These are phyloP conservation scores for Bradypodion ventrale DNA, from an alignment of 2,797 vertebrate genomes.

Conservation along the genomic window DNA sequence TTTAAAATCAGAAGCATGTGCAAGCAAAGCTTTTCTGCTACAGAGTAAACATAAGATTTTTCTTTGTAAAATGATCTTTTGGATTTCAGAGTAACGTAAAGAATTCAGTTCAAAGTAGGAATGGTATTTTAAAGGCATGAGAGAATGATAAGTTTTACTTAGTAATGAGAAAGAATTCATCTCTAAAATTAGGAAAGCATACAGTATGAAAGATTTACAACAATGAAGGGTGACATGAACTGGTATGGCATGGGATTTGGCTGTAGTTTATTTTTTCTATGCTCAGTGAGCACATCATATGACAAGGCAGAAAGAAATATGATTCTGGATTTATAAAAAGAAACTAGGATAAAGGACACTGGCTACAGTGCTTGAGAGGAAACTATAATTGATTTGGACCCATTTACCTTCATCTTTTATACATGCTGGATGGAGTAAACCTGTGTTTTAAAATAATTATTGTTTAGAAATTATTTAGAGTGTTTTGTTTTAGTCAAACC, in stretches of 20 bases:
- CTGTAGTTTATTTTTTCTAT: slow-evolving; percentile 26
- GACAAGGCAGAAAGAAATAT: slow-evolving; percentile 72
- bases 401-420: slow-evolving; percentile 33
- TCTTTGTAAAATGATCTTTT: too few species aligned
- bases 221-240: slow-evolving; percentile 43
- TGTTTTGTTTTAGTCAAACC: not conserved
- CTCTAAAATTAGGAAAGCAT: slow-evolving; percentile 46
- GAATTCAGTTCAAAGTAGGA: slow-evolving; percentile 26
- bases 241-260: slow-evolving; percentile 43
- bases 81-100: slow-evolving; percentile 13
- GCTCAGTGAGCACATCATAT: slow-evolving; percentile 60
- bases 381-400: slow-evolving; percentile 64
- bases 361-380: slow-evolving; percentile 67
- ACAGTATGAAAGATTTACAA: slow-evolving; percentile 47
- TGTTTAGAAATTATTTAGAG: not conserved
- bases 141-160: slow-evolving; percentile 39
- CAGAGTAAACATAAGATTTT: not conserved
- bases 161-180: slow-evolving; percentile 38
- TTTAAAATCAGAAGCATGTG: not conserved
- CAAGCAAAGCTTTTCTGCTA: not conserved
- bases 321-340: slow-evolving; percentile 75
- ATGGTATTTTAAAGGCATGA: slow-evolving; percentile 25
- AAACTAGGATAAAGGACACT: slow-evolving; percentile 70
- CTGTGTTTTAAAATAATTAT: not conserved
- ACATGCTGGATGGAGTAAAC: slow-evolving; percentile 22